Evolutionary conservation across 2,113 vertebrate species (phyloP), one percentile per base, ranked within the genome.

Genomic region (Lycaon pictus): DNA sequence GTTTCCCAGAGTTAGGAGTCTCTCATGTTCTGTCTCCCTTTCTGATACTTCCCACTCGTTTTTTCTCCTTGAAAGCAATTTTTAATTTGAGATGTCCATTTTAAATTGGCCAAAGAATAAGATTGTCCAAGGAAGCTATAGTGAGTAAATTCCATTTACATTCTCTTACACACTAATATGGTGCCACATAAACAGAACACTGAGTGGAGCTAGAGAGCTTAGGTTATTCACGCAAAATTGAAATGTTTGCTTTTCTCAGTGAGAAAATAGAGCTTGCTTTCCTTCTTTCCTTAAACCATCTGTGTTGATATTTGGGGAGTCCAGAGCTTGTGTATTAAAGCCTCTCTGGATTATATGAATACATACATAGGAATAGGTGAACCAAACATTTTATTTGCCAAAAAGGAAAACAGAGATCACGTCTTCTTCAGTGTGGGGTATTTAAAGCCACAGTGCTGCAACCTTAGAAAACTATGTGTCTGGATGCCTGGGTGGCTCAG

Each of bases 161-260:
- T 72, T 77, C n/a, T 72, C n/a, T 82, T 85, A n/a, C 55, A 71
- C 74, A 55, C 7, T 2, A 55, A 29, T 56, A 29, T 23, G 29
- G 17, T 71, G 22, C 71, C 58, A 19, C 32, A 0, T 15, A 32
- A 5, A 43, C 0, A 65, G 53, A 92, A 93, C 96, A 77, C 79
- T 84, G 63, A 63, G 95, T 80, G 96, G 97, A 95, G 90, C 92
- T 65, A 92, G 93, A 96, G 96, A 96, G 95, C 95, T 92, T 92
- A 32, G 25, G 35, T 95, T 97, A 83, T 62, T 48, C 67, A 58
- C 20, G 32, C 25, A 20, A 93, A 76, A 48, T 43, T 17, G 11
- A 94, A 25, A 32, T 37, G 32, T 67, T 12, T 71, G 51, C 84
- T 92, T 97, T 88, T 71, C 67, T 48, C 35, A 43, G 19, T 53